Evolutionary conservation across 2,113 vertebrate genomes (phyloP).

Genomic region (Xyrauchen texanus): DNA sequence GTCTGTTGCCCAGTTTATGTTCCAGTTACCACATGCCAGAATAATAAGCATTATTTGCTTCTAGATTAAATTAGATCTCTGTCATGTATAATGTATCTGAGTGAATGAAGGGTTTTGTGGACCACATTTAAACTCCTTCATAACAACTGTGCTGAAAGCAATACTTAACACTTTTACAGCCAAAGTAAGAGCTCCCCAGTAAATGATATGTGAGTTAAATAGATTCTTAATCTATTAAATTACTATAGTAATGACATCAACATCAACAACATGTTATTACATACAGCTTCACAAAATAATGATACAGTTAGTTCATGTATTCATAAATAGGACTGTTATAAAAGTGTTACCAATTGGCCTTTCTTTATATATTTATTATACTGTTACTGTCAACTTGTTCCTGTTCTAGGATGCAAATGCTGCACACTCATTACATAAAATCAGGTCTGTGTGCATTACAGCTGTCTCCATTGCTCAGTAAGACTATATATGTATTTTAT

Average conservation of each 20-base stretch:
- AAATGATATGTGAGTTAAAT: too few species aligned
- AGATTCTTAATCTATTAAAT: neutral
- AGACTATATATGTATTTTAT: neutral
- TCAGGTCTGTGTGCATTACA: slow-evolving; percentile 5
- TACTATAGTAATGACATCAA: neutral
- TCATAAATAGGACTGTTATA: neutral
- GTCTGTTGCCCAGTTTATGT: slow-evolving; percentile 29
- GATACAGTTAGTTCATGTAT: neutral
- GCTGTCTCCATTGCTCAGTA: too few species aligned
- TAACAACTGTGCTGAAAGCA: neutral
- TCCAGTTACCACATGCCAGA: slow-evolving; percentile 30
- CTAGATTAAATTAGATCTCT: slow-evolving; percentile 17
- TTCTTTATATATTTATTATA: neutral
- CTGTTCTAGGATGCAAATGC: neutral
- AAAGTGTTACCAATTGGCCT: neutral
- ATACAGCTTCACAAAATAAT: neutral
- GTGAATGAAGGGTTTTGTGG: neutral
- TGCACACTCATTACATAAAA: neutral
- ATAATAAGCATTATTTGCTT: slow-evolving; percentile 19
- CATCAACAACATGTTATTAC: neutral
- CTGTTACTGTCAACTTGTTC: neutral
- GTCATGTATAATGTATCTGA: slow-evolving; percentile 13
- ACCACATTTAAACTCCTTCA: neutral
- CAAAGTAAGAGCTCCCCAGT: too few species aligned
- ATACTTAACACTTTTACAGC: neutral